Evolutionary conservation across 2,797 vertebrate genomes (phyloP), one percentile per base, ranked within the genome.

Genomic region (Austrolebias charrua): DNA sequence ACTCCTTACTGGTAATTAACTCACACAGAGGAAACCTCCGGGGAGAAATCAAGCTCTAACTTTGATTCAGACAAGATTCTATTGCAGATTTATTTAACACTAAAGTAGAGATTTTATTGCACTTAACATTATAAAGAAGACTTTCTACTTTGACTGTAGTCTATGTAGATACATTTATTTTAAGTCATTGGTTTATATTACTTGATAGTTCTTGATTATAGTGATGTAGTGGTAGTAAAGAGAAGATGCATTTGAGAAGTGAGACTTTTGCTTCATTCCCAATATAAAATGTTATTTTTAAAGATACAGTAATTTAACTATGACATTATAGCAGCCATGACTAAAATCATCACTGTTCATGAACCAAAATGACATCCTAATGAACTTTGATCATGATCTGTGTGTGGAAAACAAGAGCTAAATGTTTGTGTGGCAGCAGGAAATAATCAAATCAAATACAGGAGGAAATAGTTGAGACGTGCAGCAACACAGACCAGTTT

Each of bases 1-100:
- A 65, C 66, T 72, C 16, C 16, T n/a, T 47, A n/a, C n/a, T n/a
- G n/a, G n/a, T n/a, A 9, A 72, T 76, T 40, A 63, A 71, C 55
- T 62, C 8, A 7, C 4, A 19, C 10, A 46, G 20, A 33, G 28
- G 4, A 51, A 49, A 43, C 12, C 35, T 38, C n/a, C 12, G n/a
- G 38, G 46, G 50, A 48, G 10, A 14, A 8, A 55, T 6, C 24
- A 1, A 4, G 7, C 28, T 52, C 60, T 0, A 33, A 3, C 31
- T 55, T 44, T 62, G n/a, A 51, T 44, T 15, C 6, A 9, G 57
- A 51, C 2, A 43, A 1, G n/a, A 52, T 8, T 29, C 20, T 6
- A 13, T 51, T 33, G 7, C 6, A 20, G 19, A 16, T 56, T 49
- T 56, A 29, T 24, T 24, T 24, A 24, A 24, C 24, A 46, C 18